Base-by-base conservation (phyloP, 2,113 vertebrate genomes). In the Glaucomys volans region DNA sequence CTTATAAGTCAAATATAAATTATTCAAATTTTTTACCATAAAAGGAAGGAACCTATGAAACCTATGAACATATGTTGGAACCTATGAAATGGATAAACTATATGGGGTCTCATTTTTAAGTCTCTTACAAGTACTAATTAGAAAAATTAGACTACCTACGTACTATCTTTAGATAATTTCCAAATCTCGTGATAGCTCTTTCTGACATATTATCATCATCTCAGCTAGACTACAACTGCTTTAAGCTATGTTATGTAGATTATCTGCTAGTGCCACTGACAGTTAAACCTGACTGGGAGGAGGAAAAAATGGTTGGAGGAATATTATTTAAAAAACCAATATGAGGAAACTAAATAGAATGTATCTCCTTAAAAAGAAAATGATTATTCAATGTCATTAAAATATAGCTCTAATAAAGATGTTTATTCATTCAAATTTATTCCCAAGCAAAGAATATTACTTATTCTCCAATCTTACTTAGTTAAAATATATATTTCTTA, bases 401-500 rank as follows among this genome's bases (percentile, higher is more conserved):
- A 69, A 80, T 47, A 77, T 30, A 83, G 44, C 74, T 81, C 40
- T 76, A 86, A 18, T 32, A 42, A 80, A 57, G 42, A 66, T 64
- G 54, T 72, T 37, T 74, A 87, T 8, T 77, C 54, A 69, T 35
- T 93, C 22, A 89, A 82, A 91, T 79, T 88, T 74, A 69, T 50
- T 91, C 28, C 59, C 20, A 37, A 69, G 24, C 44, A 89, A 91
- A 76, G 3, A 1, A 54, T 57, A 84, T 62, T 71, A 54, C 47
- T 59, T 92, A 44, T 24, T 77, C 9, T 47, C 91, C 83, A 66
- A 76, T 71, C 35, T 67, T 66, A 57, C 32, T 96, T 88, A 88
- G 8, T 88, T 95, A 72, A 90, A 84, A 84, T 69, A 67, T 35
- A 37, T 17, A 97, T 44, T 86, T 69, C 22, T 35, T 85, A 85